These are phyloP conservation scores for Vanessa atalanta DNA, from an alignment of 1,140 invertebrate genomes.

Conservation along the genomic window DNA sequence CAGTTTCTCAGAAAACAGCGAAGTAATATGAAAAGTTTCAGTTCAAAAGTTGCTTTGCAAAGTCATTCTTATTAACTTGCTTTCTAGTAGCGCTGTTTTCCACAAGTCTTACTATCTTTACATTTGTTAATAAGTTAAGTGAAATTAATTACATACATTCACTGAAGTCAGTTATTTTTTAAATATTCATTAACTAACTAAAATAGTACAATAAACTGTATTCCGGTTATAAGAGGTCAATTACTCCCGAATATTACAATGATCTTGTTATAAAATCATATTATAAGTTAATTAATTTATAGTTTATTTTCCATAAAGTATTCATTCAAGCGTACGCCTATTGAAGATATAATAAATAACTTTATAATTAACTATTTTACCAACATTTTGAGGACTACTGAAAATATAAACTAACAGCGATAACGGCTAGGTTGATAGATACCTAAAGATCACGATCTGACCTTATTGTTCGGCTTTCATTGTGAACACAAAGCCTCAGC, in stretches of 20 bases:
- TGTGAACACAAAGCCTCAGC: constrained; percentile 36
- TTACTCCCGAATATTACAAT: too few species aligned
- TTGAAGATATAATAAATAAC: too few species aligned
- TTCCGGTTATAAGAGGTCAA: too few species aligned
- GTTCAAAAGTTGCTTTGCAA: constrained; percentile 25
- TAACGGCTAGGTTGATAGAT: background rate
- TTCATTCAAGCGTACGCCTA: too few species aligned
- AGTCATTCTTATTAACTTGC: constrained; percentile 11
- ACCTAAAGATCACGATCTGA: constrained; percentile 19
- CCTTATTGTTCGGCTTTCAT: constrained; percentile 37
- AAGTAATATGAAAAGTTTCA: constrained; percentile 28
- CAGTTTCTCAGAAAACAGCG: constrained; percentile 19
- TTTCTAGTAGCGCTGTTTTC: constrained; percentile 16
- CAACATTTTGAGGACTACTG: background rate
- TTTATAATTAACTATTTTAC: too few species aligned
- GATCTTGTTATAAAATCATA: too few species aligned
- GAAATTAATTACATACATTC: too few species aligned
- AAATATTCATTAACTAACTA: too few species aligned
- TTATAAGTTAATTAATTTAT: too few species aligned
- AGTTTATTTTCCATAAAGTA: too few species aligned
- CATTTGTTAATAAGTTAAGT: background rate
- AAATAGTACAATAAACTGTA: too few species aligned
- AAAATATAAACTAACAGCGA: background rate
- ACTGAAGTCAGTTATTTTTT: too few species aligned
- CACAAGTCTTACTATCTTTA: background rate